Base-by-base conservation (phyloP, 2,113 vertebrate genomes). In the Falco punctatus region DNA sequence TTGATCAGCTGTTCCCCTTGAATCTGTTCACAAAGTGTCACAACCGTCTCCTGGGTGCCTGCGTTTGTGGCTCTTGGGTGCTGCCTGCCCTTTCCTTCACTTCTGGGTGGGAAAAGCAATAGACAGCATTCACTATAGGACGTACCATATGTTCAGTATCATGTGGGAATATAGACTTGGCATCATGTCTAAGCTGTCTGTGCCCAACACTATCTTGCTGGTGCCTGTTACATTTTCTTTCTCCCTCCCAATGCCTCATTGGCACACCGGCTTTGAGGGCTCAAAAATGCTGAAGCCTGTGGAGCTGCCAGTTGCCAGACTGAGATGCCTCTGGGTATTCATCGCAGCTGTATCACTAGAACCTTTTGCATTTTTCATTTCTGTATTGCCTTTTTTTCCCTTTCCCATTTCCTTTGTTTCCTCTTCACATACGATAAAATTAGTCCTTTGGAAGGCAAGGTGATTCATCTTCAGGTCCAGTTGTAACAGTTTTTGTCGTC, bases 21-120 rank as follows among this genome's bases (percentile, higher is more conserved):
- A 54, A 49, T 26, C 44, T 24, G 6, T 42, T 48, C 10, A 18
- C 33, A 20, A 35, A 55, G 10, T 14, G 28, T 35, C 73, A 84
- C 46, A 32, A 16, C 20, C 11, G 6, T 16, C 33, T 32, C 54
- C 28, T 0, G 0, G 23, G 49, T 0, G 0, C 28, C 27, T 35
- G n/a, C 14, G 10, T 40, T 16, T 1, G 5, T 19, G 65, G 59
- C 21, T 54, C 18, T 67, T 2, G 0, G 13, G 9, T 19, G 26
- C 38, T 72, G 20, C 46, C 24, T 32, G 38, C 38, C 22, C 40
- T n/a, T 72, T 54, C 33, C 13, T 42, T 83, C 19, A 9, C 33
- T 46, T 59, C 51, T 66, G 52, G 33, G n/a, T 21, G 13, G 35
- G 28, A 46, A 78, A 83, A 52, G 21, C 35, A 64, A 7, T 1